Evolutionary conservation across 37 sponge, comb jelly and placozoan species (phyloP).

Genomic region (Ianthella basta): DNA sequence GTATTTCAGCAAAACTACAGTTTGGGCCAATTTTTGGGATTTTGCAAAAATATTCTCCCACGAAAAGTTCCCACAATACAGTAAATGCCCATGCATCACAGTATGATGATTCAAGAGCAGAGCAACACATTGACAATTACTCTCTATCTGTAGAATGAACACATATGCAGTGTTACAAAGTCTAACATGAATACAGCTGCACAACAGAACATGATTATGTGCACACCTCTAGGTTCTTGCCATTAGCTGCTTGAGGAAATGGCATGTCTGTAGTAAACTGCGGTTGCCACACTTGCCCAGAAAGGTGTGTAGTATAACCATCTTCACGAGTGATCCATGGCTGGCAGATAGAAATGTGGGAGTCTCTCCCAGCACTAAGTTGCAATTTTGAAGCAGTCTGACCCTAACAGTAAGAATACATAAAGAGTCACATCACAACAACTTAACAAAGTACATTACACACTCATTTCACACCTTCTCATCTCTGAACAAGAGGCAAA

Average conservation of each 20-base stretch:
- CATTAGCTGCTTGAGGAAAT: slow-evolving; percentile 45
- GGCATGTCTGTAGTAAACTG: slow-evolving; percentile 32
- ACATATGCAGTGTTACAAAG: too few species aligned
- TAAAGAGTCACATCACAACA: not conserved
- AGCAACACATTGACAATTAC: too few species aligned
- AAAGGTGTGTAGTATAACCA: slow-evolving; percentile 47
- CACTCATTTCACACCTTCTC: slow-evolving; percentile 5
- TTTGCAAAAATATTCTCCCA: too few species aligned
- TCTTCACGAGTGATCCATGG: slow-evolving; percentile 56
- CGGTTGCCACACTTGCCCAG: slow-evolving; percentile 31
- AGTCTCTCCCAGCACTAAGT: not conserved
- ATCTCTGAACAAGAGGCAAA: slow-evolving; percentile 36
- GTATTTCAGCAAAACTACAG: too few species aligned
- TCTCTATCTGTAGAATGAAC: too few species aligned
- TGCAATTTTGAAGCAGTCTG: not conserved
- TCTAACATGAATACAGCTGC: too few species aligned
- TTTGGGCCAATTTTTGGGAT: too few species aligned
- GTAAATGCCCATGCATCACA: too few species aligned
- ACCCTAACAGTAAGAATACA: not conserved
- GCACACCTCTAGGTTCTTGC: slow-evolving; percentile 33
- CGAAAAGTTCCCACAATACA: too few species aligned
- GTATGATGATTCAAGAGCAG: too few species aligned
- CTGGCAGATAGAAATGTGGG: slow-evolving; percentile 32
- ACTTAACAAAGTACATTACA: not conserved
- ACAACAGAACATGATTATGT: not conserved